Conservation (phyloP, 2,888 invertebrate species). For the Liposcelis brunnea region DNA sequence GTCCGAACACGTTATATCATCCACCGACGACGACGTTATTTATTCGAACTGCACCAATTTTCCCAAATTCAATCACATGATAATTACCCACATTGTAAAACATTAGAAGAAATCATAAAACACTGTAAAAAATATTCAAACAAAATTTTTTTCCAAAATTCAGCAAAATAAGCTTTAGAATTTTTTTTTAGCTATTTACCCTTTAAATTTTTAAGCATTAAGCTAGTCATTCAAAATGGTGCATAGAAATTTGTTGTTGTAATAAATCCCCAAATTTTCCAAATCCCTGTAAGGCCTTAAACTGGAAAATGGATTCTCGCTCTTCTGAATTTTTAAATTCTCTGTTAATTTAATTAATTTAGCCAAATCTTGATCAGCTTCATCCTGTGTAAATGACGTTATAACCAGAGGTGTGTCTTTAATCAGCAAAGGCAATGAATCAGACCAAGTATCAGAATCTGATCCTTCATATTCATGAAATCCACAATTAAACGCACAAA, state of each 20-base stretch:
- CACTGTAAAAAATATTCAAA: no score
- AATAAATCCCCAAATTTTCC: slow-evolving; percentile 2
- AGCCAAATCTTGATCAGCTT: slow-evolving; percentile 20
- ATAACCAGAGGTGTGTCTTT: slow-evolving; percentile 20
- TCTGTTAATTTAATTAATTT: slow-evolving; percentile 10
- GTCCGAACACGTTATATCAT: no score
- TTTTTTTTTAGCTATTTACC: no score
- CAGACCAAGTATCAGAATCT: slow-evolving; percentile 20
- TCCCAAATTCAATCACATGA: no score
- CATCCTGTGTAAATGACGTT: slow-evolving; percentile 22
- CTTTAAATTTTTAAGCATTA: no score
- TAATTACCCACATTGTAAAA: no score
- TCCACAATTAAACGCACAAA: slow-evolving; percentile 24
- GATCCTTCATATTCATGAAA: slow-evolving; percentile 21
- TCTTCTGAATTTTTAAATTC: background rate
- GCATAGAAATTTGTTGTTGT: background rate
- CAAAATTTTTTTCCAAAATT: no score
- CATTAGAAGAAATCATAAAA: no score
- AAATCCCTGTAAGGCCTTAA: slow-evolving; percentile 3
- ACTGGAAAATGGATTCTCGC: background rate
- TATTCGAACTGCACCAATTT: no score
- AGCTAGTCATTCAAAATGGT: no score
- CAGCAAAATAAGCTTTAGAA: no score
- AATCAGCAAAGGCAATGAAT: slow-evolving; percentile 19
- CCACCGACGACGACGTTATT: no score